Evolutionary conservation across 2,888 invertebrate genomes (phyloP), one percentile per base, ranked within the genome.

Genomic region (Lordiphosa fenestrarum): DNA sequence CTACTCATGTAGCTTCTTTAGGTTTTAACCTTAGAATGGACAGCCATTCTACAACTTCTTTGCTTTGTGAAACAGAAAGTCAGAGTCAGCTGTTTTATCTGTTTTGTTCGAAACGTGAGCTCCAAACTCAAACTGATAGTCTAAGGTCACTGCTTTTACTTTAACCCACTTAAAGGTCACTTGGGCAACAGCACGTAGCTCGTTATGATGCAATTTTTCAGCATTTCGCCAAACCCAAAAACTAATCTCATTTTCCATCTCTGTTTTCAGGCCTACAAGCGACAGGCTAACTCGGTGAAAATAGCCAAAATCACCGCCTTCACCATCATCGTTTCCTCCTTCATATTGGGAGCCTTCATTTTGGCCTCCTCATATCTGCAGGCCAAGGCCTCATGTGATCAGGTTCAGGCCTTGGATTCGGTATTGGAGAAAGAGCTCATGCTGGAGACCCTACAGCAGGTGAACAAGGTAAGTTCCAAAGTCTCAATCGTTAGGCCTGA

Each of bases 251-350:
- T 4, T 33, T 6, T 13, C 13, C 2, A 2, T 33, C 10, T 19
- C 15, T 38, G 63, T 69, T 74, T 78, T 7, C 91, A 96, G 96
- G 96, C 96, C 49, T 96, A 96, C 90, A 93, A 94, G 87, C 91
- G 92, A 82, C 91, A 91, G 73, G 94, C 95, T 60, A 92, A 94
- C 42, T 93, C 96, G 49, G 95, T 96, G 64, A 96, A 96, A 90
- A 95, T 96, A 66, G 95, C 96, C 25, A 93, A 94, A 89, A 95
- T 96, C 85, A 94, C 94, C 13, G 96, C 95, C 42, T 91, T 94
- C 71, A 96, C 96, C 65, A 92, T 96, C 75, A 93, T 96, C 72
- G 92, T 94, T 0, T 94, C 95, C 58, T 94, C 95, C 35, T 92
- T 96, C 78, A 93, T 96, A 71, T 90, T 96, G 84, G 96, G 96